Evolutionary conservation across 1,140 invertebrate genomes (phyloP).

Genomic region (Akabosia matsudoensis): DNA sequence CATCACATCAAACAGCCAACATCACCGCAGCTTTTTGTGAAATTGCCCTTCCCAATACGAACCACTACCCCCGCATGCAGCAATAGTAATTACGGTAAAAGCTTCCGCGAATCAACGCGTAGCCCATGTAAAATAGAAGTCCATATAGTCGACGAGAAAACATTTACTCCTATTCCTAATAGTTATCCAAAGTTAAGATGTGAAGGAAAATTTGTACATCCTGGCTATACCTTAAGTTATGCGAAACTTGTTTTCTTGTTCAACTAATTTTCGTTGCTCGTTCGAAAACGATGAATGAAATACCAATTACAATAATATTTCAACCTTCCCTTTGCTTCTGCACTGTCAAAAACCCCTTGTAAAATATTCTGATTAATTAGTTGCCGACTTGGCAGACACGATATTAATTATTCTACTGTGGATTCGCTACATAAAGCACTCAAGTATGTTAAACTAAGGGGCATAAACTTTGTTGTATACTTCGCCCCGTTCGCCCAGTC

Average conservation of each 20-base stretch:
- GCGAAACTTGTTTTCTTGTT: too few relatives aligned
- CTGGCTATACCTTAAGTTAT: too few relatives aligned
- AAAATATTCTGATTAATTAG: neutral
- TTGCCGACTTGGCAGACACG: neutral
- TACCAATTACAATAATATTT: too few relatives aligned
- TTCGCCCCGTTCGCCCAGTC: neutral
- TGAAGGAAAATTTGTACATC: too few relatives aligned
- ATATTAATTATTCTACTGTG: too few relatives aligned
- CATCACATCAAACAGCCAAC: neutral
- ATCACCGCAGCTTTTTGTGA: conserved; percentile 1
- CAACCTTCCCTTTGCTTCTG: neutral
- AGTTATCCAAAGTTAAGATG: neutral
- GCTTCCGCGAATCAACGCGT: conserved; percentile 13
- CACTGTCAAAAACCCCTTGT: neutral
- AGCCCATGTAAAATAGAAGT: neutral
- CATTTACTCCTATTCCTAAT: neutral
- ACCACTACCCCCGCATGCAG: conserved; percentile 1
- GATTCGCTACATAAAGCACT: too few relatives aligned
- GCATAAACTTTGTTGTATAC: too few relatives aligned
- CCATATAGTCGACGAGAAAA: neutral
- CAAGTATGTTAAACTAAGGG: too few relatives aligned
- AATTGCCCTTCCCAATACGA: conserved; percentile 9
- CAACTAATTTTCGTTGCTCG: too few relatives aligned
- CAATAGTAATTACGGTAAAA: conserved; percentile 22
- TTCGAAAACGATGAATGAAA: too few relatives aligned